phyloP scores from a whole-genome alignment of 2,113 vertebrate genomes.

The Eudorcas thomsonii region DNA sequence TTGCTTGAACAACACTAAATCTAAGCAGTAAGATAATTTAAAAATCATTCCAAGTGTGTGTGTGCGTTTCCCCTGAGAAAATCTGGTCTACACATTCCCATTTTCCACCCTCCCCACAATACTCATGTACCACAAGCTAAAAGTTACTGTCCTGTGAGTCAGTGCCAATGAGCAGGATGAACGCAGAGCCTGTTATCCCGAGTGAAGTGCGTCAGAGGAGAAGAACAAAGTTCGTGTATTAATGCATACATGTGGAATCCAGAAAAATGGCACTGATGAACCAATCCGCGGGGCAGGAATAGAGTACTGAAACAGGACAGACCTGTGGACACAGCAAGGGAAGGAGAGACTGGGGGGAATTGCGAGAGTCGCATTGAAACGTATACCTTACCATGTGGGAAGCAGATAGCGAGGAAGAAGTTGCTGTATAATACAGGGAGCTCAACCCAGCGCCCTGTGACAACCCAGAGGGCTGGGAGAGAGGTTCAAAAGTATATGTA shows the following conservation, averaged over 20 bases:
- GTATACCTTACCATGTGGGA: background rate
- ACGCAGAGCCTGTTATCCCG: background rate
- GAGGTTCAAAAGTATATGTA: background rate
- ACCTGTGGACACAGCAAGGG: background rate
- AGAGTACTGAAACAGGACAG: background rate
- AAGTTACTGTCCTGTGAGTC: background rate
- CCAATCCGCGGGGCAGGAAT: background rate
- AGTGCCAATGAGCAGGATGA: background rate
- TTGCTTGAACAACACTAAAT: background rate
- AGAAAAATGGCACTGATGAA: background rate
- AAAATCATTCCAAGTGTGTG: background rate
- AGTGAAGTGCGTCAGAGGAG: background rate
- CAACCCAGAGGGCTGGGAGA: background rate
- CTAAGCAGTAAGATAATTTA: background rate
- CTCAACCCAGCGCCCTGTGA: background rate
- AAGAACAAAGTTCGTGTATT: background rate
- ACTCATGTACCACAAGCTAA: too few relatives aligned
- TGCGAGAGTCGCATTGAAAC: accelerated
- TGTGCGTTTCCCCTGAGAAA: background rate
- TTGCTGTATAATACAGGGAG: background rate
- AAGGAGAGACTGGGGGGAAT: background rate
- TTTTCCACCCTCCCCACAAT: background rate
- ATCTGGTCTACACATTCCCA: accelerated
- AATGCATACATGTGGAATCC: background rate
- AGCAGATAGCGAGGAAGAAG: background rate